Base-by-base conservation (phyloP, 2,888 invertebrate genomes). In the Heliconius cydno region DNA sequence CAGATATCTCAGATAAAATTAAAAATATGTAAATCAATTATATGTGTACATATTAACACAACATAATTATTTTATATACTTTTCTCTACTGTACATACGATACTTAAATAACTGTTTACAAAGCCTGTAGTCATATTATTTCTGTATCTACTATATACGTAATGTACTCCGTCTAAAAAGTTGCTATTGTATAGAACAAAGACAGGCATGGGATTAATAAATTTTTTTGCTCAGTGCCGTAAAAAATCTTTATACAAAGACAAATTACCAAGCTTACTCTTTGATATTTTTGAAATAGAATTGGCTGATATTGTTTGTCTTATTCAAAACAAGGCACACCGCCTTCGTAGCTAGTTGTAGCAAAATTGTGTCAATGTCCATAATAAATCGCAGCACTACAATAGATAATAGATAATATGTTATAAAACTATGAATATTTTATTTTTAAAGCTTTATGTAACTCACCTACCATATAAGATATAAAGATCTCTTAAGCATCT, bases 401-500 rank as follows among this genome's bases (percentile, higher is more conserved):
- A 84, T 81, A 84, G 83, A 82, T 84, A 52, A 84, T 82, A 84
- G 83, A 82, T 84, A 46, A 46, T 46, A 78, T 74, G 77, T 81
- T 76, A 77, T 77, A 73, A 81, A 79, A 76, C 66, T 80, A 82
- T 79, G 68, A 82, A 74, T 88, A 88, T 81, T 83, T 85, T 82
- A 83, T 85, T 84, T 82, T 83, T 83, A 86, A 86, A 85, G 85
- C 82, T 85, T 84, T 85, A 85, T 86, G 87, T 88, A 89, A 90
- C 88, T 90, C 89, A 91, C 87, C 90, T 94, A 94, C 91, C 89
- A 91, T 86, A 87, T 94, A 94, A 94, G 94, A 90, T 92, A 91
- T 86, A 89, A 94, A 92, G 94, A 95, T 95, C 95, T 94, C 95
- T 92, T 90, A 93, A 92, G 92, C 90, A 93, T 93, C 94, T 95